Base-by-base conservation (phyloP, 2,888 invertebrate genomes). In the Nebria brevicollis region DNA sequence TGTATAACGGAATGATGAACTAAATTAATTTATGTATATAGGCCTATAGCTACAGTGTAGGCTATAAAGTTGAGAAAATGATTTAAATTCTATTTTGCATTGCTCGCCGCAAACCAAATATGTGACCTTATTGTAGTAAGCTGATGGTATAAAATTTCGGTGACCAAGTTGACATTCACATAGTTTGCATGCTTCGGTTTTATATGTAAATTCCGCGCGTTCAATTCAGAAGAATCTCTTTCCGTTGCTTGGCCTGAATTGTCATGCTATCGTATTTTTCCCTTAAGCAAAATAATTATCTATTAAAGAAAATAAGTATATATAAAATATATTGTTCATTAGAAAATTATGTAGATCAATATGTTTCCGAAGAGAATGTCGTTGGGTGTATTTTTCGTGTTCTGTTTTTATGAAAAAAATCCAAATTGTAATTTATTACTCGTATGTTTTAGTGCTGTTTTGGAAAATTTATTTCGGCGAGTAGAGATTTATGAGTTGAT, bases 351-450 rank as follows among this genome's bases (percentile, higher is more conserved):
- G 54, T 54, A 54, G 54, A 54, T 54, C 54, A 54, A 54, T 54
- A 54, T 2, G 54, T 54, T 54, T 13, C 54, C 2, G 54, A 8
- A 54, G 4, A 54, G 54, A 54, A 54, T 54, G 8, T 54, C 54
- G 54, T 54, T 54, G 54, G 13, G 13, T 54, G 8, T 54, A 54
- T 54, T 54, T 54, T 54, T 54, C 11, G 54, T 54, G 54, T 73
- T 66, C 41, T 26, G 66, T 72, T 73, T 70, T 78, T 78, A 42
- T 66, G 75, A 64, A 73, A 78, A 76, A 77, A 66, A 72, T 73
- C 66, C 73, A 73, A 78, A 78, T 78, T 72, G 78, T 78, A 73
- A 78, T 78, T 78, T 78, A 78, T 78, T 78, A 73, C 78, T 72
- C 65, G 78, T 65, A 78, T 78, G 78, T 78, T 78, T 78, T 66